Evolutionary conservation across 2,113 vertebrate genomes (phyloP).

Genomic region (Pholis gunnellus): DNA sequence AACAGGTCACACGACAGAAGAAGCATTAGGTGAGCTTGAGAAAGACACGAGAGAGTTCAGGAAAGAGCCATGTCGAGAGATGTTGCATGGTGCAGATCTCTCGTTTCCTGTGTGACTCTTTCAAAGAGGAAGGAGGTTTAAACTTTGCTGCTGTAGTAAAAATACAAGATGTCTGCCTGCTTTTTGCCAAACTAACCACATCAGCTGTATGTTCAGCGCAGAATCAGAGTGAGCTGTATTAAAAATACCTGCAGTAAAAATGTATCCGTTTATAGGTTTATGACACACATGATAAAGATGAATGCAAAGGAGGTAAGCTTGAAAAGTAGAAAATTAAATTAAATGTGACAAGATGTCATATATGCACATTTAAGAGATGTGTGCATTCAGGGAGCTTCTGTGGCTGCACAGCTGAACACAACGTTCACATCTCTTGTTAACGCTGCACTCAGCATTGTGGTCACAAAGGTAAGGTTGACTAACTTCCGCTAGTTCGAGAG

Average conservation of each 20-base stretch:
- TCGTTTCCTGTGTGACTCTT: slow-evolving; percentile 78
- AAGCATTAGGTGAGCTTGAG: neutral
- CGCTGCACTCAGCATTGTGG: slow-evolving; percentile 56
- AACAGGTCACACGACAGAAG: neutral
- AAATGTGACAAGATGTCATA: neutral
- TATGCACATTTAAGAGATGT: neutral
- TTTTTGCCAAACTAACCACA: slow-evolving; percentile 43
- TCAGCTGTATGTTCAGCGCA: slow-evolving; percentile 26
- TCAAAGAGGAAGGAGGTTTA: slow-evolving; percentile 77
- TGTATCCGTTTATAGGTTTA: fast-evolving
- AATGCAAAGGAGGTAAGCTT: fast-evolving
- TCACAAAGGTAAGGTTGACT: slow-evolving; percentile 70
- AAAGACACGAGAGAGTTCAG: neutral
- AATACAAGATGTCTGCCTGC: slow-evolving; percentile 60
- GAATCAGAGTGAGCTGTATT: neutral
- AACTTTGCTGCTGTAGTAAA: slow-evolving; percentile 59
- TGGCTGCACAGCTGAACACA: neutral
- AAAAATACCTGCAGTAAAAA: neutral
- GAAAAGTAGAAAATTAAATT: neutral
- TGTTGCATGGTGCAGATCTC: slow-evolving; percentile 67
- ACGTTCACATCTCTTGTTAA: neutral
- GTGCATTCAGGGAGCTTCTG: neutral
- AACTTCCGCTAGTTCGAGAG: slow-evolving; percentile 67
- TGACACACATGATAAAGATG: neutral
- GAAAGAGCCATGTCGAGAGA: slow-evolving; percentile 37